These are phyloP conservation scores for Cryptotermes secundus DNA, from an alignment of 1,140 invertebrate genomes.

Conservation along the genomic window DNA sequence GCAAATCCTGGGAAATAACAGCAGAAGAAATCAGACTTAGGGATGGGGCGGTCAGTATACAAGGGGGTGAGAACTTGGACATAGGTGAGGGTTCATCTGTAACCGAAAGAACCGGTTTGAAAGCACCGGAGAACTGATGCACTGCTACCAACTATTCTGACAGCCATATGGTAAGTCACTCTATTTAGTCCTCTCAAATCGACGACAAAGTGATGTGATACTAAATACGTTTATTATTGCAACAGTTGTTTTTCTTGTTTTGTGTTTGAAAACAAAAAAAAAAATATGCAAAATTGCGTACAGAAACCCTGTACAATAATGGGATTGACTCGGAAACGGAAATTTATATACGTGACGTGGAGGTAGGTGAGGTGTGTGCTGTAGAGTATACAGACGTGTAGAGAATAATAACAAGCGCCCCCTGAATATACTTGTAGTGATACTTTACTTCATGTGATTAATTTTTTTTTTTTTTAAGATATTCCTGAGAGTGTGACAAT, in stretches of 20 bases:
- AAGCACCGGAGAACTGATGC: not conserved
- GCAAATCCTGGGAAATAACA: not conserved
- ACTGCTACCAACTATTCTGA: conserved; percentile 15
- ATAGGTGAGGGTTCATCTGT: not conserved
- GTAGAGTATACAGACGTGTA: not conserved
- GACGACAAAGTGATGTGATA: not conserved
- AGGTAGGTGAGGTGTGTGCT: not conserved
- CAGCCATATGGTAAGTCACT: not conserved
- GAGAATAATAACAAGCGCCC: not conserved
- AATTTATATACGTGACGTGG: not conserved
- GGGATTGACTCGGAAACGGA: not conserved
- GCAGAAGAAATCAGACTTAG: not conserved
- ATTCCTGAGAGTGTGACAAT: not conserved
- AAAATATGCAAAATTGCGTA: not conserved
- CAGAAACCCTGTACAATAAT: not conserved
- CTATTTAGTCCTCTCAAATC: not conserved
- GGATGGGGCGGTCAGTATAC: not conserved
- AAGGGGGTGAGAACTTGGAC: not conserved
- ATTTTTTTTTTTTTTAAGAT: not conserved
- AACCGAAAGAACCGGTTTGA: not conserved
- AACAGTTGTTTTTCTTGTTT: conserved; percentile 11
- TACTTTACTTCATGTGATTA: not conserved
- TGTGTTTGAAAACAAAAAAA: not conserved
- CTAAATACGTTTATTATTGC: not conserved
- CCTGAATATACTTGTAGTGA: not conserved